Percentiles rank a stretch among this genome's conserved stretches.
phyloP scores from a whole-genome alignment of 2,797 vertebrate genomes.

The Myotis vivesi region DNA sequence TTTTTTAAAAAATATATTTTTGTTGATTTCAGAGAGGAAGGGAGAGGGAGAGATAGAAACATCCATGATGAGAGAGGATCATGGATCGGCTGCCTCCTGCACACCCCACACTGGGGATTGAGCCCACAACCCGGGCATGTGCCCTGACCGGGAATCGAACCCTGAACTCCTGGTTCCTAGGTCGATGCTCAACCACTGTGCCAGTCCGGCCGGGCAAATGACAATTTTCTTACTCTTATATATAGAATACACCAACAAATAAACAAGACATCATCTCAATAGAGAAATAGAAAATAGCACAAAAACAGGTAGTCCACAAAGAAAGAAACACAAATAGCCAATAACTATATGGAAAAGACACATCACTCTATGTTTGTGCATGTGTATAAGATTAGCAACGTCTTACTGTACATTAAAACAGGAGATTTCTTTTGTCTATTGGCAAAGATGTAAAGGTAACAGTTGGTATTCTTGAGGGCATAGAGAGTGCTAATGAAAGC shows the following conservation, averaged over 20 bases:
- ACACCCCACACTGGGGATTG: no score
- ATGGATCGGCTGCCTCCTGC: no score
- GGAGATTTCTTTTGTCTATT: neutral
- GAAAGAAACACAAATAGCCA: conserved; percentile 1
- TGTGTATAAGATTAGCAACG: neutral
- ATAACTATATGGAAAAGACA: neutral
- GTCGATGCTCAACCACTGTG: no score
- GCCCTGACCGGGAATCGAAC: no score
- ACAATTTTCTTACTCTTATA: neutral
- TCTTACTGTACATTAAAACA: conserved; percentile 33
- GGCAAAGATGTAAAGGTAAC: neutral
- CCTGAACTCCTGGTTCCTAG: no score
- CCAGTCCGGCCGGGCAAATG: neutral
- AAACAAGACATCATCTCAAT: neutral
- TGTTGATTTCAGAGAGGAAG: no score
- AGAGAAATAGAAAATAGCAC: conserved; percentile 18
- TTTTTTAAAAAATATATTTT: neutral
- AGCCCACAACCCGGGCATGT: no score
- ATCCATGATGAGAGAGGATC: no score
- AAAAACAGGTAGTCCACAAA: conserved; percentile 22
- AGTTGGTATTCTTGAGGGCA: neutral
- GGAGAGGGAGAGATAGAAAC: no score
- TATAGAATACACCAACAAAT: neutral
- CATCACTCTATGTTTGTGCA: neutral
- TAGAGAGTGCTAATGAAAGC: neutral